Conservation (phyloP, 2,888 invertebrate species). For the Hololepta plana region DNA sequence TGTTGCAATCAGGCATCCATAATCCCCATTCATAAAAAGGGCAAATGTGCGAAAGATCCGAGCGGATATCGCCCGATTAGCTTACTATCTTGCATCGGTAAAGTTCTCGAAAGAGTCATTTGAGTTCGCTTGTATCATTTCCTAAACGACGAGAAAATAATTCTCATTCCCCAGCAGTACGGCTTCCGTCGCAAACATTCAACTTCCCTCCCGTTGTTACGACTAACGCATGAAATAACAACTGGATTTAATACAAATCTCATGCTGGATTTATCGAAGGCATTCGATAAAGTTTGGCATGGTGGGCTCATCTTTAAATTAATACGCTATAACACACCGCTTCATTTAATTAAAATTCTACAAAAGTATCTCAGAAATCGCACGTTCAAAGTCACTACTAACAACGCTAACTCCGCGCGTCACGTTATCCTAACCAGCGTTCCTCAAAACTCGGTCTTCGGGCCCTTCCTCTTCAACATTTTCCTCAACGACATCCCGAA, state of each 20-base stretch:
- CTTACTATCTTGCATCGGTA: not conserved
- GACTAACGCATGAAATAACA: not conserved
- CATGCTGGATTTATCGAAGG: not conserved
- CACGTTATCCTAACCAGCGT: not conserved
- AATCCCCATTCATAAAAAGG: not conserved
- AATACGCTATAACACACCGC: not conserved
- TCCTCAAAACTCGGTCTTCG: not conserved
- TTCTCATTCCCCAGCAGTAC: not conserved
- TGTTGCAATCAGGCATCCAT: not conserved
- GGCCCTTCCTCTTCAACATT: not conserved
- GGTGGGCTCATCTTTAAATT: not conserved
- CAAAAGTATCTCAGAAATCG: not conserved
- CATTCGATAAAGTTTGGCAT: conserved; percentile 1
- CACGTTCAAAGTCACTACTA: not conserved
- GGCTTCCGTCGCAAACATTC: not conserved
- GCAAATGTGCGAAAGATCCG: not conserved
- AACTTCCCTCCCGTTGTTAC: not conserved
- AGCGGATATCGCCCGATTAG: not conserved
- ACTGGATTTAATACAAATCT: not conserved
- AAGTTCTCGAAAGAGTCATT: conserved; percentile 1
- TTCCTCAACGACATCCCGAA: conserved; percentile 1
- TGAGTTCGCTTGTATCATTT: no score
- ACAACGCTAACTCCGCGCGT: not conserved
- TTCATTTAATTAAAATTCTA: conserved; percentile 1
- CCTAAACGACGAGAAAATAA: not conserved